Evolutionary conservation across 2,888 invertebrate species (phyloP).

Genomic region (Xestia c-nigrum): DNA sequence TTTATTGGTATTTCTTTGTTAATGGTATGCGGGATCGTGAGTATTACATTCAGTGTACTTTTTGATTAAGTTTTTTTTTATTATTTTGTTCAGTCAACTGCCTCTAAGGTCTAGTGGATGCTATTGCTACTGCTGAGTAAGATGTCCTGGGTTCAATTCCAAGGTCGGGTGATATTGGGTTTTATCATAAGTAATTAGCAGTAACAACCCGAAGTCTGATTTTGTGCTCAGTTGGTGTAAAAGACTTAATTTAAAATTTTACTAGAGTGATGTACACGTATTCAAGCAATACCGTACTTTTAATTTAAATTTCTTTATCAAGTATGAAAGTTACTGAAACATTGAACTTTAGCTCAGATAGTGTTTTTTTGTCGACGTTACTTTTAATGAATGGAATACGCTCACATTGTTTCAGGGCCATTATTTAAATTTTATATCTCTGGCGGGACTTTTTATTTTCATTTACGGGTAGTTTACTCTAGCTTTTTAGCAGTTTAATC

Average conservation of each 20-base stretch:
- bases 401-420: slow-evolving; percentile 28
- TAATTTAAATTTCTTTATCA: too few species aligned
- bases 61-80: neutral
- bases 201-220: neutral
- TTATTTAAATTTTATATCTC: slow-evolving; percentile 35
- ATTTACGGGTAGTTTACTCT: slow-evolving; percentile 22
- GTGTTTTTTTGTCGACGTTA: slow-evolving; percentile 11
- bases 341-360: neutral
- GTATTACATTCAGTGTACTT: neutral
- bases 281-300: too few species aligned
- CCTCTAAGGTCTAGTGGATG: neutral
- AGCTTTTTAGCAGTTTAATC: neutral
- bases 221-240: too few species aligned
- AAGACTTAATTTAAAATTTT: too few species aligned
- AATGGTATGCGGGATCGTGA: slow-evolving; percentile 1
- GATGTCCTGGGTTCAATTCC: neutral
- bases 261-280: neutral
- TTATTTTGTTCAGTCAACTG: neutral
- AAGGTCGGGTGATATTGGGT: neutral
- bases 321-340: neutral
- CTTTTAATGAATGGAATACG: slow-evolving; percentile 21
- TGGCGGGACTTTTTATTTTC: slow-evolving; percentile 5
- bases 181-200: neutral
- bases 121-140: neutral
- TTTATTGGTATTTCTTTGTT: slow-evolving; percentile 44